phyloP scores from a whole-genome alignment of 1,140 invertebrate genomes.

The Ridgeia piscesae region DNA sequence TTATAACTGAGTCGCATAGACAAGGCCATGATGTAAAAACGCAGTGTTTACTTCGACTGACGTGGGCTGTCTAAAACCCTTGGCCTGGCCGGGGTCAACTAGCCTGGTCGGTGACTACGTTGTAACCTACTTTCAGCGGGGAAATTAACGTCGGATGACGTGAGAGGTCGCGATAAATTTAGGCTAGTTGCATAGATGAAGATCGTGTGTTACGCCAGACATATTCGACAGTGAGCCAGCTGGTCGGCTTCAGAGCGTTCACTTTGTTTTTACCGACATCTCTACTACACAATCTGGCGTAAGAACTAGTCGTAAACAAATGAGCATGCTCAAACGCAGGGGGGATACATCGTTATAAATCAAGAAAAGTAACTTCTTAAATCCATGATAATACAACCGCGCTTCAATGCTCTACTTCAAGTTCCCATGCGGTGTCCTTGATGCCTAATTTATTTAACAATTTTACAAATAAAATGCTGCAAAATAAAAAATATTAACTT shows the following conservation, averaged over 20 bases:
- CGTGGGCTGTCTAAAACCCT: not conserved
- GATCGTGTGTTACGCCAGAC: not conserved
- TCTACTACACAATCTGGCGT: not conserved
- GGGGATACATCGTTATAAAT: conserved; percentile 1
- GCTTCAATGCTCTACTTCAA: not conserved
- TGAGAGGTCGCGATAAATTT: not conserved
- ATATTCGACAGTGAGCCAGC: not conserved
- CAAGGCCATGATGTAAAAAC: not conserved
- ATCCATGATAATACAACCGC: not conserved
- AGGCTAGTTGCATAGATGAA: not conserved
- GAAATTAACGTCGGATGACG: not conserved
- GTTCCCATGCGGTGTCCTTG: not conserved
- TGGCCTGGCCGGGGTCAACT: not conserved
- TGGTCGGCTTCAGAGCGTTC: not conserved
- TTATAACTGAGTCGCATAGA: not conserved
- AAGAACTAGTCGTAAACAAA: not conserved
- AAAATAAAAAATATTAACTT: not conserved
- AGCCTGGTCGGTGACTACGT: not conserved
- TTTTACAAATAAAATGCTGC: not conserved
- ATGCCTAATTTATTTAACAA: not conserved
- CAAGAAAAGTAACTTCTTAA: not conserved
- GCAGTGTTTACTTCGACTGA: not conserved
- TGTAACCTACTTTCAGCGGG: not conserved
- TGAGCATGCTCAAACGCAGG: not conserved
- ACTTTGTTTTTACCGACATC: not conserved